Percentiles rank a stretch among this genome's conserved stretches.
These are phyloP conservation scores for Magallana ariakensis DNA, from an alignment of 1,140 invertebrate genomes.

Conservation along the genomic window DNA sequence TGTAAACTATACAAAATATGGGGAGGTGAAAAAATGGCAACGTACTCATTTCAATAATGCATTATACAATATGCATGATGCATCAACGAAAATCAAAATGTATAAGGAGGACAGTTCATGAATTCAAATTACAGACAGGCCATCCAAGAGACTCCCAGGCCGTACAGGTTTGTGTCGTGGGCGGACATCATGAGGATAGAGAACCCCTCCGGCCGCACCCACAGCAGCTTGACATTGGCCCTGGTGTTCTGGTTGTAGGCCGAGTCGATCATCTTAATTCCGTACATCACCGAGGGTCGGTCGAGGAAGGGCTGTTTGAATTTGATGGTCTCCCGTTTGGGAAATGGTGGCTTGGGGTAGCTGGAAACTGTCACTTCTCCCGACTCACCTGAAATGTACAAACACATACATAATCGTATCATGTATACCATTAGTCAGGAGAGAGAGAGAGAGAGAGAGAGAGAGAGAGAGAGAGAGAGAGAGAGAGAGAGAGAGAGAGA, in stretches of 20 bases:
- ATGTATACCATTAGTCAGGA: too few relatives aligned
- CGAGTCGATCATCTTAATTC: neutral
- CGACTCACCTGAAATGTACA: neutral
- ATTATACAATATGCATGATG: too few relatives aligned
- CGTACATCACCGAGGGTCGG: neutral
- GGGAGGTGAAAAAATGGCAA: too few relatives aligned
- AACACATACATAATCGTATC: too few relatives aligned
- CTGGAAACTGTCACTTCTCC: neutral
- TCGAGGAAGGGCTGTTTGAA: neutral
- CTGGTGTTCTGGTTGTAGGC: neutral
- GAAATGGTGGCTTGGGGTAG: neutral
- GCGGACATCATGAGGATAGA: neutral
- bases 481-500: too few relatives aligned
- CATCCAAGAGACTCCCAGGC: constrained; percentile 6
- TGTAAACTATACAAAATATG: too few relatives aligned
- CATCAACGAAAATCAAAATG: too few relatives aligned
- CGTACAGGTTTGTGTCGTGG: neutral
- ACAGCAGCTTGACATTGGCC: neutral
- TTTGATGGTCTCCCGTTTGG: neutral
- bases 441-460: too few relatives aligned
- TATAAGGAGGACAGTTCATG: too few relatives aligned
- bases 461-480: too few relatives aligned
- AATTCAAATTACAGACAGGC: neutral
- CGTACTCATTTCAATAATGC: too few relatives aligned
- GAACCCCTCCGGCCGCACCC: constrained; percentile 1